Evolutionary conservation across 2,888 invertebrate species (phyloP).

Genomic region (Atherix ibis): DNA sequence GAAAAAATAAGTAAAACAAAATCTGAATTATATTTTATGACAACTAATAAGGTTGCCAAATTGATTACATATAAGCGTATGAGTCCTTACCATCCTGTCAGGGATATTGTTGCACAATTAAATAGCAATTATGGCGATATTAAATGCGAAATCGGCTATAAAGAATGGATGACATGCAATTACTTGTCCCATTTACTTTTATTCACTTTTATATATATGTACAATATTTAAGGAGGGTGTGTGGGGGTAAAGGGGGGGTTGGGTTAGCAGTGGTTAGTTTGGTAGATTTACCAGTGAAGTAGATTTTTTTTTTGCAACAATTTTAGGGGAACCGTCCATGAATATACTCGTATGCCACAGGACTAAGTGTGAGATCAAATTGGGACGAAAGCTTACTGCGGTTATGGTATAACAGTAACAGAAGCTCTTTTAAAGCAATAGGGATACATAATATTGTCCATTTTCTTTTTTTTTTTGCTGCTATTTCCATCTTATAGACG

Average conservation of each 20-base stretch:
- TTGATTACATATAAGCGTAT: background rate
- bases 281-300: background rate
- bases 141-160: slow-evolving; percentile 6
- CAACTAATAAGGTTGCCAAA: background rate
- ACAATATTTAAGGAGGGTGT: too few relatives aligned
- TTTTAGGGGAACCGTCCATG: background rate
- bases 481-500: too few relatives aligned
- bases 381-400: too few relatives aligned
- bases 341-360: background rate
- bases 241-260: too few relatives aligned
- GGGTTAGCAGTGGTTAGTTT: too few relatives aligned
- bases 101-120: slow-evolving; percentile 4
- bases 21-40: background rate
- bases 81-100: too few relatives aligned
- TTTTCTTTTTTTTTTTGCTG: too few relatives aligned
- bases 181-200: slow-evolving; percentile 9
- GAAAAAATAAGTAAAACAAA: too few relatives aligned
- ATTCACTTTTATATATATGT: slow-evolving; percentile 6
- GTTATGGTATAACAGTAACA: too few relatives aligned
- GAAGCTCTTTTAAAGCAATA: too few relatives aligned
- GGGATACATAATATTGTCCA: too few relatives aligned
- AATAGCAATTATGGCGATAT: slow-evolving; percentile 8
- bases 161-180: slow-evolving; percentile 9
- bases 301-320: background rate
- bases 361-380: too few relatives aligned